Percentiles rank a stretch among this genome's conserved stretches.
Conservation (phyloP, 2,888 invertebrate species). For the Hirtodrosophila duncani region DNA sequence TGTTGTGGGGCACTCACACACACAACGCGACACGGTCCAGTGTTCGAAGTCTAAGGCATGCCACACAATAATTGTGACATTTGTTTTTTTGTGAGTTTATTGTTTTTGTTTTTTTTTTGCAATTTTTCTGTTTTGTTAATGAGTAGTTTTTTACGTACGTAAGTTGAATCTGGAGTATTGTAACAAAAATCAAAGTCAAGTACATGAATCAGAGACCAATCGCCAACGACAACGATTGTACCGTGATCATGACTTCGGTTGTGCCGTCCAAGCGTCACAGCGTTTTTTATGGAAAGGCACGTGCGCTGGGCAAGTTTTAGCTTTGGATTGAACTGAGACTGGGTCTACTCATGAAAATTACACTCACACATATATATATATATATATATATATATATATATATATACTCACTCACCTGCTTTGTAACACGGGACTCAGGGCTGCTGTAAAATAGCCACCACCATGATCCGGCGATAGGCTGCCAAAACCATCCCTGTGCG, state of each 20-base stretch:
- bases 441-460: constrained; percentile 64
- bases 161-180: constrained; percentile 5
- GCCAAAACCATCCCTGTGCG: constrained; percentile 73
- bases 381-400: constrained; percentile 1
- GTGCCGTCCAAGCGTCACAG: constrained; percentile 44
- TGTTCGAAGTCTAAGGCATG: constrained; percentile 26
- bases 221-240: constrained; percentile 29
- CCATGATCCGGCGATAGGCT: constrained; percentile 74
- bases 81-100: constrained; percentile 28
- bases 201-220: constrained; percentile 54
- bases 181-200: constrained; percentile 41
- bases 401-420: constrained; percentile 74
- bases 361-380: neutral
- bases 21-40: too few relatives aligned
- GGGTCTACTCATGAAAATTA: neutral
- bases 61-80: constrained; percentile 47
- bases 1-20: too few relatives aligned
- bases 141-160: too few relatives aligned
- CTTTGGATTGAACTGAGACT: constrained; percentile 58
- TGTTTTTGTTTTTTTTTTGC: neutral
- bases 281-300: constrained; percentile 58
- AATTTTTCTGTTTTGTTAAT: too few relatives aligned
- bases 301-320: constrained; percentile 49
- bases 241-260: constrained; percentile 62
- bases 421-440: constrained; percentile 71